Evolutionary conservation across 1,140 invertebrate genomes (phyloP).

Genomic region (Aphelenchoides besseyi): DNA sequence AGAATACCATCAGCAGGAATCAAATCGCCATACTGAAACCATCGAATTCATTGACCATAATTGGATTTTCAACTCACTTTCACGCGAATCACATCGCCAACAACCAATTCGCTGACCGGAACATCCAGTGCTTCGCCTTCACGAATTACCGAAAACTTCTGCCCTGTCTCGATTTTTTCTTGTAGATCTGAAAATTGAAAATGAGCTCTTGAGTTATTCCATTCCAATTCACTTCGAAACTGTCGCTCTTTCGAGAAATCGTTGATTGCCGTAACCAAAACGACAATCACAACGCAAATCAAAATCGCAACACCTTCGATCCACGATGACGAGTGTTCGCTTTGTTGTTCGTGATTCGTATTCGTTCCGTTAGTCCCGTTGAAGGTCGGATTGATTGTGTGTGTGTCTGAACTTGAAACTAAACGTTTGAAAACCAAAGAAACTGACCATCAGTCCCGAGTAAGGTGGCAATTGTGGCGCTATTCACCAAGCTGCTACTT

Average conservation of each 20-base stretch:
- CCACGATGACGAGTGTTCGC: constrained; percentile 68
- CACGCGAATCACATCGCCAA: constrained; percentile 91
- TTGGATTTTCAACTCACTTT: constrained; percentile 56
- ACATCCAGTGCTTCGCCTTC: constrained; percentile 86
- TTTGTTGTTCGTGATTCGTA: not conserved
- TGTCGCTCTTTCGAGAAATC: constrained; percentile 61
- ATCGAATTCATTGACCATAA: not conserved
- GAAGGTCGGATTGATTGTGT: not conserved
- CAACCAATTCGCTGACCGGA: constrained; percentile 90
- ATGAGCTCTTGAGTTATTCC: no score
- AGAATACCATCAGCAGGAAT: constrained; percentile 94
- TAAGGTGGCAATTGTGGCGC: not conserved
- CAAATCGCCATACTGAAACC: constrained; percentile 71
- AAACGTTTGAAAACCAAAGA: not conserved
- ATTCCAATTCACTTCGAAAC: constrained; percentile 37
- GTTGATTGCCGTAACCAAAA: constrained; percentile 61
- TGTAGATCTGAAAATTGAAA: constrained; percentile 74
- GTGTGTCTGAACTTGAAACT: not conserved
- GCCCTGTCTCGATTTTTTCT: constrained; percentile 94
- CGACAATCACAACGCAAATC: constrained; percentile 60
- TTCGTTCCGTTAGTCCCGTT: constrained; percentile 2
- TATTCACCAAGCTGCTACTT: not conserved
- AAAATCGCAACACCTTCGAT: constrained; percentile 63
- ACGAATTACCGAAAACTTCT: constrained; percentile 94
- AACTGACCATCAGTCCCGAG: not conserved